Evolutionary conservation across 2,797 vertebrate genomes (phyloP), one percentile per base, ranked within the genome.

Genomic region (Megalops cyprinoides): DNA sequence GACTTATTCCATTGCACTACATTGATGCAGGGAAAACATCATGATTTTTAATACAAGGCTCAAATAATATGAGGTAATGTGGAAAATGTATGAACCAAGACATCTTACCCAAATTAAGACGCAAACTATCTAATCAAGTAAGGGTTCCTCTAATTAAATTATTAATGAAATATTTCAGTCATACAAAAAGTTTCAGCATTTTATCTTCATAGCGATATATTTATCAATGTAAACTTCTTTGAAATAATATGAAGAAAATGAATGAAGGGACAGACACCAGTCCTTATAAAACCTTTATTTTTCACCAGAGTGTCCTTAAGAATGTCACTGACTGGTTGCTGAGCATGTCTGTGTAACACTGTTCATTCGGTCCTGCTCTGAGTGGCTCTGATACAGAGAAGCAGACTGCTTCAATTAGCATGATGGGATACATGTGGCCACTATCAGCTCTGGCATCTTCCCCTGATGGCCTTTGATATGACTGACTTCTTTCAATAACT

Each of bases 331-430:
- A 87, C 77, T 82, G 81, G 88, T 85, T 80, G 78, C 80, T 69
- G 81, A 83, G 86, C 81, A 81, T 77, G 79, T 87, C 87, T 84
- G 83, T 85, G 85, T 85, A 84, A 87, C 85, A 88, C 84, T 84
- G 87, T 88, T 89, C 81, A 76, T 88, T 88, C 88, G 88, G 88
- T 88, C 87, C 82, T 87, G 86, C 87, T 87, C 84, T 87, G 81
- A 82, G 53, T 85, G 79, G 85, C 84, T 82, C 65, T 46, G 74
- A 49, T 85, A 84, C 84, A 82, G 84, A 84, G 79, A 76, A 81
- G 82, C 89, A 90, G 87, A 76, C 82, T 88, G 90, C 87, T 88
- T 88, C 87, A 85, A 85, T 89, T 88, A 88, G 85, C 62, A 77
- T 90, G 87, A 90, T 88, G 85, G 83, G 88, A 88, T 83, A 84